Conservation (phyloP, 64 coral and sea anemone species). For the Dendronephthya gigantea region DNA sequence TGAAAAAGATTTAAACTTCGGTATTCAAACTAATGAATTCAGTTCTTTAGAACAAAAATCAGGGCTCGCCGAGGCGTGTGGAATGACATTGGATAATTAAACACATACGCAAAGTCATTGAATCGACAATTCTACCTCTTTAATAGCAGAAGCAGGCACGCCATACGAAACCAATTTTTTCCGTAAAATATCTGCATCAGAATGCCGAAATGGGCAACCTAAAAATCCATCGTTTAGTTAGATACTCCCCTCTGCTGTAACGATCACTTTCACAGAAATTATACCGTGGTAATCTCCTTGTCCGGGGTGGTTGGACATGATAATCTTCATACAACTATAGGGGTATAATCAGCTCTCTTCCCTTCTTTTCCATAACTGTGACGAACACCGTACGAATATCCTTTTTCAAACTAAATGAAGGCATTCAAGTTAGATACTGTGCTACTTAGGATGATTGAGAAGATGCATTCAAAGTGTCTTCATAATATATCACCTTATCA, state of each 20-base stretch:
- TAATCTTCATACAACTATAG: constrained; percentile 98
- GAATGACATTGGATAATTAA: no score
- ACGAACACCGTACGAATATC: constrained; percentile 81
- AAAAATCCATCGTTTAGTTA: not conserved
- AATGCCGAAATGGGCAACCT: constrained; percentile 88
- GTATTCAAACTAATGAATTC: not conserved
- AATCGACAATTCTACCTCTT: constrained; percentile 37
- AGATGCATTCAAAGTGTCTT: no score
- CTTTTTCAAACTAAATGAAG: constrained; percentile 71
- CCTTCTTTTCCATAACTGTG: constrained; percentile 98
- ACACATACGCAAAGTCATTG: no score
- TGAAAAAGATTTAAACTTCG: constrained; percentile 15
- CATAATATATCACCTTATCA: constrained; percentile 86
- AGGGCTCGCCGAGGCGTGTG: no score
- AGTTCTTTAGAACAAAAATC: no score
- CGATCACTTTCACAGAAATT: not conserved
- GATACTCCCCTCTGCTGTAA: not conserved
- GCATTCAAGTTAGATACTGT: no score
- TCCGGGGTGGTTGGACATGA: constrained; percentile 78
- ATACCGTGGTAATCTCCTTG: constrained; percentile 77
- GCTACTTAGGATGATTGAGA: no score
- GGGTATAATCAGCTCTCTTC: constrained; percentile 85
- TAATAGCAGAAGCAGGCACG: constrained; percentile 50
- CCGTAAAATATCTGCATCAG: constrained; percentile 65
- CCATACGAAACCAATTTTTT: constrained; percentile 54